Evolutionary conservation across 2,797 vertebrate species (phyloP).

Genomic region (Thamnophis elegans): DNA sequence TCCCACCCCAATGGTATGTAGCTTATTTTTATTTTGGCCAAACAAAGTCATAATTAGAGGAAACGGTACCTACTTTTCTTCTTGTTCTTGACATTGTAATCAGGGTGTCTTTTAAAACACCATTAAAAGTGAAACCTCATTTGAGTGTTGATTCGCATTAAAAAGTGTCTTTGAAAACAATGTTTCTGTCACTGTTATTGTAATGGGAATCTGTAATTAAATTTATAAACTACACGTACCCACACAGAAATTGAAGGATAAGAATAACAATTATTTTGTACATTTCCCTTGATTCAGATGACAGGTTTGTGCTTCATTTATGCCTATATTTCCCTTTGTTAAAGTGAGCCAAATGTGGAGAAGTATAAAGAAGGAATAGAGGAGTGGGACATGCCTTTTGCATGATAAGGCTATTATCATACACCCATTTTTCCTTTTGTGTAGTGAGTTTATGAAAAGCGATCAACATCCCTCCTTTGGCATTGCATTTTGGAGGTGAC

Average conservation of each 20-base stretch:
- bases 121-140: not conserved
- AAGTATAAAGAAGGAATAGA: not conserved
- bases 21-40: not conserved
- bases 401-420: constrained; percentile 8
- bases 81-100: not conserved
- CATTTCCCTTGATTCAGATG: not conserved
- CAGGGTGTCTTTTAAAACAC: not conserved
- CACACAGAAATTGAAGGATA: not conserved
- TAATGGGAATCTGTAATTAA: constrained; percentile 28
- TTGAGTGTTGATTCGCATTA: not conserved
- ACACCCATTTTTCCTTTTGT: constrained; percentile 28
- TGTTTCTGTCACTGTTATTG: constrained; percentile 10
- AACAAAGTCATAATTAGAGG: not conserved
- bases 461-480: constrained; percentile 6
- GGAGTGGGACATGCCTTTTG: not conserved
- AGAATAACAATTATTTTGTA: constrained; percentile 34
- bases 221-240: not conserved
- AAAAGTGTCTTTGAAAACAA: constrained; percentile 3
- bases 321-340: constrained; percentile 11
- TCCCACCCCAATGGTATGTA: not conserved
- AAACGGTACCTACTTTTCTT: not conserved
- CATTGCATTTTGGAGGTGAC: constrained; percentile 26
- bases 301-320: not conserved
- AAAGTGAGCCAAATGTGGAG: not conserved
- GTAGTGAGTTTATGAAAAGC: constrained; percentile 13